Base-by-base conservation (phyloP, 1,140 invertebrate species). In the Druon quercuslanigerum region DNA sequence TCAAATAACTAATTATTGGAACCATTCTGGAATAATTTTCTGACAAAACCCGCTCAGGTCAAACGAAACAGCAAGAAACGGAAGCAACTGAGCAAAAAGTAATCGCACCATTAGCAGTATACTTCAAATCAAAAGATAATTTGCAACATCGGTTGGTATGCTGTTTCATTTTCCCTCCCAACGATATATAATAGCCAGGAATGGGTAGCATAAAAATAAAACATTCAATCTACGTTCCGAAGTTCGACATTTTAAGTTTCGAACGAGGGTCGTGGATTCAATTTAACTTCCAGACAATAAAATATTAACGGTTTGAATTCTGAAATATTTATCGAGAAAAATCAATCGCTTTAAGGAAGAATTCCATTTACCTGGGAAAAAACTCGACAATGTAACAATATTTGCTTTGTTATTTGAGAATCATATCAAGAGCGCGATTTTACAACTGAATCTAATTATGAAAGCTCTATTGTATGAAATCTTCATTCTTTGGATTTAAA, bases 41-140 rank as follows among this genome's bases (percentile, higher is more conserved):
- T 13, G 13, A 33, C 20, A 40, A 66, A 66, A 66, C 13, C 14
- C 3, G 8, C 52, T 8, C 52, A 17, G 52, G 52, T 54, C 52
- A 54, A 66, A 14, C 1, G 25, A 66, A 33, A 16, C 57, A 33
- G 13, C 14, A 66, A 8, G n/a, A 40, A 40, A 12, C 14, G 33
- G 25, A 66, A 16, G 12, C 57, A 13, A 13, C 9, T 40, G 20
- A 14, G 9, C 25, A 66, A 66, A 66, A 66, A 66, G 60, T 66
- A 66, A 46, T 66, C 25, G 13, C 60, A 9, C 60, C 60, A 66
- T 66, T 66, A 66, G 60, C 60, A 40, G 60, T 46, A 8, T 46
- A 66, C 33, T 66, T 66, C 60, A 66, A 66, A 66, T 66, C 60
- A 66, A 66, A 66, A 66, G 60, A 66, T 66, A 66, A 66, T 66